phyloP scores from a whole-genome alignment of 2,888 invertebrate species.

The Zootermopsis nevadensis region DNA sequence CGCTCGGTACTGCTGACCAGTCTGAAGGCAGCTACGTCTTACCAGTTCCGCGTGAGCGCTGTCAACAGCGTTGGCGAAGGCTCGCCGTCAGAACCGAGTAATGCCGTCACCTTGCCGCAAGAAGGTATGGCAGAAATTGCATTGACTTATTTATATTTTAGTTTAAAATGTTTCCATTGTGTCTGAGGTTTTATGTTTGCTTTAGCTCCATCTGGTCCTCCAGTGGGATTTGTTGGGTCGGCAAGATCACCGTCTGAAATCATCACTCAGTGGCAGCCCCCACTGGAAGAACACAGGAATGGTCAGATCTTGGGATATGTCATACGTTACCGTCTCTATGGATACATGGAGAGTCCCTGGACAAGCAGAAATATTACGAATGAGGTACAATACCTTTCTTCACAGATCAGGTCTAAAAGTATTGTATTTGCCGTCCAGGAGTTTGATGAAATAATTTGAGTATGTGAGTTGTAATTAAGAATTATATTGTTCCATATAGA shows the following conservation, averaged over 20 bases:
- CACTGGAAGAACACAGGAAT: conserved; percentile 93
- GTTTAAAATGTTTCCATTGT: neutral
- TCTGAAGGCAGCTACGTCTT: conserved; percentile 93
- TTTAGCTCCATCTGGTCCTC: conserved; percentile 95
- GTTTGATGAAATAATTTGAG: too few species aligned
- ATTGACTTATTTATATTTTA: too few species aligned
- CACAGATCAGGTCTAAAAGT: too few species aligned
- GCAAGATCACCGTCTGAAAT: conserved; percentile 95
- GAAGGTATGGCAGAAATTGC: conserved; percentile 77
- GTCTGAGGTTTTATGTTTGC: conserved; percentile 35
- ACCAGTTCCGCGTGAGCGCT: conserved; percentile 97
- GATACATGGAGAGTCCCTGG: conserved; percentile 84
- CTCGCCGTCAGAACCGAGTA: conserved; percentile 88
- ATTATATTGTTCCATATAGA: too few species aligned
- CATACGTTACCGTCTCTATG: conserved; percentile 89
- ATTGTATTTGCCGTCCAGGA: too few species aligned
- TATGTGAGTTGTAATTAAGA: too few species aligned
- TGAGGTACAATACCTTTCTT: conserved; percentile 65
- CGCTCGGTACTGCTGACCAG: conserved; percentile 85
- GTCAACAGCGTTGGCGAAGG: conserved; percentile 97
- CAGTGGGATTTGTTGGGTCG: conserved; percentile 93
- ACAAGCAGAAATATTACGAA: conserved; percentile 91
- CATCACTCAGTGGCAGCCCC: conserved; percentile 97
- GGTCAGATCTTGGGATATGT: conserved; percentile 95
- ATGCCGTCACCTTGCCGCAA: conserved; percentile 91